Base-by-base conservation (phyloP, 2,888 invertebrate genomes). In the Physocephala rufipes region DNA sequence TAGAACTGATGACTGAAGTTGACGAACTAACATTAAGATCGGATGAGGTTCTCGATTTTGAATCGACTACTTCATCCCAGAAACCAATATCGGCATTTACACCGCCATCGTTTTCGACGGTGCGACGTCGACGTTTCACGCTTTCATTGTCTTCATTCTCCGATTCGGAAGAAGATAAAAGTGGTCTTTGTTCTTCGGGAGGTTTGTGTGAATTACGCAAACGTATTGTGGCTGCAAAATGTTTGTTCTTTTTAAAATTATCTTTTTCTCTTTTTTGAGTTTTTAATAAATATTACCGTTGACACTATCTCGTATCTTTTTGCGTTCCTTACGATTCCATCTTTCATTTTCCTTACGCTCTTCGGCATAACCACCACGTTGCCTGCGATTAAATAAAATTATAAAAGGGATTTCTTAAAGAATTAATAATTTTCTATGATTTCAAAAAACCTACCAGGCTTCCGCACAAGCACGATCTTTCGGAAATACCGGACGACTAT, bases 401-500 rank as follows among this genome's bases (percentile, higher is more conserved):
- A 51, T 1, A 65, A n/a, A 43, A 13, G 2, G 4, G 26, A 4
- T 12, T 26, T 61, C 43, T 4, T n/a, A 5, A 61, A 3, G 61
- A n/a, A 43, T 7, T 24, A 26, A 30, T 28, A 15, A 43, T 61
- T 61, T 53, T 47, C 21, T n/a, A n/a, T n/a, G n/a, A n/a, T n/a
- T n/a, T n/a, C n/a, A n/a, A n/a, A 1, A 30, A 15, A 51, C 87
- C 81, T 89, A 93, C 97, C 97, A 98, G n/a, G 97, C 97, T 86
- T 94, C 94, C 0, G 95, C 95, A 83, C 96, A 96, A 0, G 95
- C 95, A 72, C 97, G 89, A 82, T 98, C 98, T 66, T 92, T 89
- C 0, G 94, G 92, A 85, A 96, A 96, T 21, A 97, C 92, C 0
- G 98, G 97, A 24, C 96, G 87, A 80, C 95, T 95, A 85, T 98